phyloP scores from a whole-genome alignment of 2,888 invertebrate genomes.

The Drosophila kambysellisi region DNA sequence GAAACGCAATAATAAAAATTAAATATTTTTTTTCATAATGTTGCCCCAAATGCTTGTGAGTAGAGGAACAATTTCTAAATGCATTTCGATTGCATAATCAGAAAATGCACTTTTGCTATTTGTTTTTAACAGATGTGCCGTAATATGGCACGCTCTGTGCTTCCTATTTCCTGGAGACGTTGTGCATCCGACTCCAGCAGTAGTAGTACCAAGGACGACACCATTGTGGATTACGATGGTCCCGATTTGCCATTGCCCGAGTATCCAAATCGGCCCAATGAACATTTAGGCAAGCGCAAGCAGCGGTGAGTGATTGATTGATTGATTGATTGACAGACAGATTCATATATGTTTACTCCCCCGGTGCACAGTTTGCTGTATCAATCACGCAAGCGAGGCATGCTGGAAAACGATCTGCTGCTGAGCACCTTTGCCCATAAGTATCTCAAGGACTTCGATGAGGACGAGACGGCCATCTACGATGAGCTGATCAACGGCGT shows the following conservation, averaged over 20 bases:
- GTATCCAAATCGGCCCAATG: conserved; percentile 87
- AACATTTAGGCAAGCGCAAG: conserved; percentile 87
- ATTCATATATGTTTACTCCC: neutral
- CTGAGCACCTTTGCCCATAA: conserved; percentile 96
- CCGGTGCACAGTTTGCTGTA: conserved; percentile 91
- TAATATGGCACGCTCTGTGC: conserved; percentile 33
- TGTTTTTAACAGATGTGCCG: conserved; percentile 40
- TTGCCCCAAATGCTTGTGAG: conserved; percentile 40
- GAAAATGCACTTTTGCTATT: conserved; percentile 12
- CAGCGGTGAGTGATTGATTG: conserved; percentile 86
- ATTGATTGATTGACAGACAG: neutral
- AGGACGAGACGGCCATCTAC: conserved; percentile 91
- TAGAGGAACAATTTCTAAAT: conserved; percentile 1
- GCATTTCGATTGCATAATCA: conserved; percentile 35
- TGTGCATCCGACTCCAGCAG: conserved; percentile 1
- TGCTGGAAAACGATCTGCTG: conserved; percentile 97
- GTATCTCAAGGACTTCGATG: conserved; percentile 90
- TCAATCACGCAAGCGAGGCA: conserved; percentile 97
- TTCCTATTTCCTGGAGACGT: conserved; percentile 34
- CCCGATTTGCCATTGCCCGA: conserved; percentile 86
- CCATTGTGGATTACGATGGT: conserved; percentile 78
- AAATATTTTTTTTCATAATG: conserved; percentile 19
- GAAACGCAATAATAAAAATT: neutral
- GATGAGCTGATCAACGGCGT: conserved; percentile 96
- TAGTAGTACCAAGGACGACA: conserved; percentile 29